These are phyloP conservation scores for Eidolon dupreanum DNA, from an alignment of 2,797 vertebrate genomes.

Conservation along the genomic window DNA sequence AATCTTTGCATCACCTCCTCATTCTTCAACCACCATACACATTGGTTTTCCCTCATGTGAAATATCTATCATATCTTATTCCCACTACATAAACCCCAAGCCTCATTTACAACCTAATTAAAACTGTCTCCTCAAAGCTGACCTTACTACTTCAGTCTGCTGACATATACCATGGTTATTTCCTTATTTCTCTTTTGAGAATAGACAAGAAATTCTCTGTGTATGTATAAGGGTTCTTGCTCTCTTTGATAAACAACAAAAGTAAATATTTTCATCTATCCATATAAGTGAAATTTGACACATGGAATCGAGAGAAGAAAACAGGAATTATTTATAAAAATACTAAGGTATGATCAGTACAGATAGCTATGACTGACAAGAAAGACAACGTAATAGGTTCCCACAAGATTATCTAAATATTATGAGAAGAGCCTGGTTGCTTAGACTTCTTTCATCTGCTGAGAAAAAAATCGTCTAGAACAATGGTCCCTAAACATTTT, in stretches of 20 bases:
- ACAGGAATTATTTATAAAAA: not conserved
- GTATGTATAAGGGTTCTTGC: not conserved
- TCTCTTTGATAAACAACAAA: constrained; percentile 1
- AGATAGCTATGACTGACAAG: not conserved
- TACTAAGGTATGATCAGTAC: not conserved
- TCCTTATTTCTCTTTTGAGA: constrained; percentile 27
- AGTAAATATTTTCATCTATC: not conserved
- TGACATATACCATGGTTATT: not conserved
- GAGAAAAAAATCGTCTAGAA: not conserved
- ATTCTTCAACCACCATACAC: not conserved
- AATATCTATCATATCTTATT: not conserved
- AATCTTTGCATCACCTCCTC: not conserved
- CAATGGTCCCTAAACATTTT: not conserved
- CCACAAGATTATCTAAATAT: not conserved
- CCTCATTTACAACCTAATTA: not conserved
- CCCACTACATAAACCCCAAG: not conserved
- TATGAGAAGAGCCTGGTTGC: not conserved
- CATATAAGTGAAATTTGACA: not conserved
- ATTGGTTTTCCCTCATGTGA: not conserved
- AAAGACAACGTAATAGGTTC: not conserved
- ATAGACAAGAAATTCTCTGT: not conserved
- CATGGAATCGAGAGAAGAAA: not conserved
- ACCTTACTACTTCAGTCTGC: not conserved
- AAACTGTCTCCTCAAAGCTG: not conserved
- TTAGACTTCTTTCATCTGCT: not conserved